These are phyloP conservation scores for Montipora efflorescens DNA, from an alignment of 64 coral and sea anemone genomes.

Conservation along the genomic window DNA sequence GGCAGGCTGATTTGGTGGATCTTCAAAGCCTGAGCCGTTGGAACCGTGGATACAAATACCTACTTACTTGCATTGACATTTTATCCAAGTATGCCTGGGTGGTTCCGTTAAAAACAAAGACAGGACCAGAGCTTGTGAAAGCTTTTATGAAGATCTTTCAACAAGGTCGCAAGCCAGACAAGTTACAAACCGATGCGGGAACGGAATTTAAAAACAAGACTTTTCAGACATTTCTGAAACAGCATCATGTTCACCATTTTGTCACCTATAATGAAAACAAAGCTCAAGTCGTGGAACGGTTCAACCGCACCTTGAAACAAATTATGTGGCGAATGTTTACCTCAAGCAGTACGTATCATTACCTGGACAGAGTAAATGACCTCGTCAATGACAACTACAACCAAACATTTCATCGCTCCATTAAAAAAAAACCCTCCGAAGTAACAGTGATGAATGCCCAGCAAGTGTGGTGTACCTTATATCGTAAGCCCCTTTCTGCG, in stretches of 20 bases:
- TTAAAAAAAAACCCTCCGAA: constrained; percentile 31
- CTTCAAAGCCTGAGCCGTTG: background rate
- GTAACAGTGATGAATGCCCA: constrained; percentile 43
- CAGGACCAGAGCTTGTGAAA: background rate
- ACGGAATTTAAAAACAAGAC: constrained; percentile 44
- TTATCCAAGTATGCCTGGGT: background rate
- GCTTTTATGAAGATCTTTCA: constrained; percentile 39
- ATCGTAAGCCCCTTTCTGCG: background rate
- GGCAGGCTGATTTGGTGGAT: constrained; percentile 28
- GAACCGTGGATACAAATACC: constrained; percentile 38
- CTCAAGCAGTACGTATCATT: background rate
- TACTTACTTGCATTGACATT: constrained; percentile 16
- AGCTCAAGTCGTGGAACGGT: constrained; percentile 19
- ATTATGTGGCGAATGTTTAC: constrained; percentile 57
- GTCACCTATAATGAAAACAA: constrained; percentile 55
- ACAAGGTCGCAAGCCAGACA: constrained; percentile 15
- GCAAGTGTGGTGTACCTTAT: constrained; percentile 53
- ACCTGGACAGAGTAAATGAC: constrained; percentile 32
- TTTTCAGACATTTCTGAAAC: constrained; percentile 44
- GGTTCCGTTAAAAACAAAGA: background rate
- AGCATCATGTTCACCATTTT: constrained; percentile 20
- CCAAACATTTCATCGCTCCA: constrained; percentile 15
- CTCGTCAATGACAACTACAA: constrained; percentile 42
- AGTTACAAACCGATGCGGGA: constrained; percentile 30
- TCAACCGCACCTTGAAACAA: constrained; percentile 23